phyloP scores from a whole-genome alignment of 35 echinoderm and acorn worm genomes.

The Ptychodera flava region DNA sequence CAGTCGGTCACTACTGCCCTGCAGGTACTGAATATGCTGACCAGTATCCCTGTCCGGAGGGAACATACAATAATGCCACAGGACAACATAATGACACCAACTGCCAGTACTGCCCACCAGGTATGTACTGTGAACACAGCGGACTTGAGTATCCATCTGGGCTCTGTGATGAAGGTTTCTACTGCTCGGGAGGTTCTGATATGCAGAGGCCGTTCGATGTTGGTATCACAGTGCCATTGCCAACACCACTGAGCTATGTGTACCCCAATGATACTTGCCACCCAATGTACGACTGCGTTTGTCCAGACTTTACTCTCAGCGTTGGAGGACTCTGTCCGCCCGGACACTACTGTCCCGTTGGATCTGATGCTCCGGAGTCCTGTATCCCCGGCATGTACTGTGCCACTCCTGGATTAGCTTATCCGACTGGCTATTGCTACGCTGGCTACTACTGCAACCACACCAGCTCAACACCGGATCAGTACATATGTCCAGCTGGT shows the following conservation, averaged over 20 bases:
- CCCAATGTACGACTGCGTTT: conserved; percentile 84
- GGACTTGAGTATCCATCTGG: conserved; percentile 69
- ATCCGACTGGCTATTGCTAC: conserved; percentile 87
- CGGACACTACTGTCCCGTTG: conserved; percentile 80
- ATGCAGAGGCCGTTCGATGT: conserved; percentile 85
- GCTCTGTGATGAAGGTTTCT: conserved; percentile 90
- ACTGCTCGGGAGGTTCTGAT: conserved; percentile 68
- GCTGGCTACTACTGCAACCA: conserved; percentile 92
- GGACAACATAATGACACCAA: conserved; percentile 28
- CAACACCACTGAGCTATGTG: conserved; percentile 57
- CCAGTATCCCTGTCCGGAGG: conserved; percentile 79
- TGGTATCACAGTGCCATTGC: conserved; percentile 36
- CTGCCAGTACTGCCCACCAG: conserved; percentile 79
- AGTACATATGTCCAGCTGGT: conserved; percentile 76
- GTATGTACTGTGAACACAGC: conserved; percentile 76
- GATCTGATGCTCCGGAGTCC: conserved; percentile 43
- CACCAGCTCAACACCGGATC: conserved; percentile 81
- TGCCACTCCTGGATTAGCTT: conserved; percentile 75
- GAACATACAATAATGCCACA: conserved; percentile 90
- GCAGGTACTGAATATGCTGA: conserved; percentile 69
- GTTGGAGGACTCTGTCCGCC: conserved; percentile 86
- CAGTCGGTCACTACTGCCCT: conserved; percentile 83
- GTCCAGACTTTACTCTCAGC: conserved; percentile 79
- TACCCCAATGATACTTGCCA: conserved; percentile 93
- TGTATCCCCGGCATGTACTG: conserved; percentile 95